Percentiles rank a stretch among this genome's conserved stretches.
Conservation (phyloP, 2,113 vertebrate genomes). For the Gasterosteus nipponicus region DNA sequence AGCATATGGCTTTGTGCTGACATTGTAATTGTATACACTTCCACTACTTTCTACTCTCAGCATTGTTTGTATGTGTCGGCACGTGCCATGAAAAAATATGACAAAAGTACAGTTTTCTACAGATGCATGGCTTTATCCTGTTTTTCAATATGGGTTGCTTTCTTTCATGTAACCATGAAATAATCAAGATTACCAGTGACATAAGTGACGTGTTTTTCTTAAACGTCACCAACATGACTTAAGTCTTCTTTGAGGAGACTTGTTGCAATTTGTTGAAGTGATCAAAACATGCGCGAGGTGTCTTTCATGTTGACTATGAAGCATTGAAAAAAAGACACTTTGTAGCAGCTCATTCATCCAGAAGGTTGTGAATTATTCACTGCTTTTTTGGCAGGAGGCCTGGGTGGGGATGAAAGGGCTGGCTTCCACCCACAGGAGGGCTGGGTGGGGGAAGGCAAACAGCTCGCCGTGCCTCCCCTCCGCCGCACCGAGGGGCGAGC, state of each 20-base stretch:
- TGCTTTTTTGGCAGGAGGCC: slow-evolving; percentile 66
- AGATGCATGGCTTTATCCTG: neutral
- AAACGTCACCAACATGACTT: neutral
- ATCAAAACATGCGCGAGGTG: slow-evolving; percentile 15
- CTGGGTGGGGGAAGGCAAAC: slow-evolving; percentile 62
- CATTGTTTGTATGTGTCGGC: slow-evolving; percentile 18
- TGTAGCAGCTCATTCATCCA: slow-evolving; percentile 60
- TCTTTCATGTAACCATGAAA: neutral
- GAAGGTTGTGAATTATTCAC: slow-evolving; percentile 80
- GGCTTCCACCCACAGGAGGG: slow-evolving; percentile 58
- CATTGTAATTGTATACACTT: slow-evolving; percentile 64
- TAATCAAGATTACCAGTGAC: neutral
- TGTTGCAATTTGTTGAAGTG: neutral
- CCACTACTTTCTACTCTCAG: slow-evolving; percentile 25
- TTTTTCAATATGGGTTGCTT: neutral
- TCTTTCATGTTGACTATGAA: slow-evolving; percentile 41
- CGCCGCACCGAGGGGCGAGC: slow-evolving; percentile 14
- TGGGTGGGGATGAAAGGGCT: slow-evolving; percentile 72
- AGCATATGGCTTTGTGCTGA: slow-evolving; percentile 67
- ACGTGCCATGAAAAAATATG: slow-evolving; percentile 23
- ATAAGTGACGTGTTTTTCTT: neutral
- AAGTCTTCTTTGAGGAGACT: neutral
- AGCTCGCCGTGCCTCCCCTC: slow-evolving; percentile 45
- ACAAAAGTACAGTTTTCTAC: slow-evolving; percentile 26
- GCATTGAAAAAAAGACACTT: slow-evolving; percentile 43